Base-by-base conservation (phyloP, 2,888 invertebrate species). In the Petrolisthes manimaculis region DNA sequence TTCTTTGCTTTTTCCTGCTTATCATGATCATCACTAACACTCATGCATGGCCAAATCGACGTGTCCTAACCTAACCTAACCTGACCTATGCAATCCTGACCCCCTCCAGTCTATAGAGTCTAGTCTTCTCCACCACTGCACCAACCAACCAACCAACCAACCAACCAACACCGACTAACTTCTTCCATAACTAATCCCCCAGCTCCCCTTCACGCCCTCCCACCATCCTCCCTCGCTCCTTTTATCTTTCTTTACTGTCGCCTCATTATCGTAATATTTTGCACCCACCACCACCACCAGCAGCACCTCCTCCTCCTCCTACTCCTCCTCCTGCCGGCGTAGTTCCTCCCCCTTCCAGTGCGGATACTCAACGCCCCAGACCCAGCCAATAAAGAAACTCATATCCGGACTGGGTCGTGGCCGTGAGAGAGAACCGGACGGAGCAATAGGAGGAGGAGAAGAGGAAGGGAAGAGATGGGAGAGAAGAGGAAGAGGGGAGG, bases 291-390 rank as follows among this genome's bases (percentile, higher is more conserved):
- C 78, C 78, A 53, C 78, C 78, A 54, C 78, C 78, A 54, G 18
- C 78, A 54, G 53, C 78, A 54, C 78, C 78, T 79, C 78, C 54
- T 79, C 78, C 55, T 79, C 78, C 53, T 78, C 53, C 78, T 78
- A 14, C 78, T 6, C 54, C 54, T 78, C 78, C 78, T 53, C n/a
- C 78, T 79, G n/a, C 54, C 18, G 12, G 61, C 37, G 37, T 37
- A 37, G 37, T 37, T 61, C 61, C 61, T 61, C 61, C 61, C 9
- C 61, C 61, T 61, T 61, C 61, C 12, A 18, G 18, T 61, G 12
- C 61, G 61, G 61, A 61, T 61, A 61, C 61, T 61, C 61, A 61
- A 61, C 37, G 37, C 61, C 61, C 61, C 61, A 9, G 9, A 18
- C 12, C 61, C 9, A 61, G 61, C 61, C 61, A 61, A 61, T 61